These are phyloP conservation scores for Edolisoma coerulescens DNA, from an alignment of 2,113 vertebrate species.

Conservation along the genomic window DNA sequence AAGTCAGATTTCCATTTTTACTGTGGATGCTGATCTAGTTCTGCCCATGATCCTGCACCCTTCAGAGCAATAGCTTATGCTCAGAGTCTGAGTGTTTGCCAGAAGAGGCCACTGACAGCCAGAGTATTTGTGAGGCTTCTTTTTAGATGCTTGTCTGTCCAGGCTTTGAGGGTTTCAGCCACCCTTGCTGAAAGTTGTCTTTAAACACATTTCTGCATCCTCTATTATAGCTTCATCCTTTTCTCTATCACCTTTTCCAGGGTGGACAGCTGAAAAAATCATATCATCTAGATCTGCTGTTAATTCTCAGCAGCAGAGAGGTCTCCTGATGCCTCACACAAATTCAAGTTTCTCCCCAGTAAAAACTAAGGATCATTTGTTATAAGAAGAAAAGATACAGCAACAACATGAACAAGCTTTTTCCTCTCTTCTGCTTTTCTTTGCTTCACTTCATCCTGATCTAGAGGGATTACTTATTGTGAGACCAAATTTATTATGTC, in stretches of 20 bases:
- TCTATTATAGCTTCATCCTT: background rate
- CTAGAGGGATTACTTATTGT: background rate
- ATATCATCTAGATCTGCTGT: background rate
- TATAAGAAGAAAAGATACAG: background rate
- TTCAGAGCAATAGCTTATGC: background rate
- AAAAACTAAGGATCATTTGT: background rate
- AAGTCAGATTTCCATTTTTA: background rate
- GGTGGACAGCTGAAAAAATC: background rate
- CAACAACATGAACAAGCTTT: background rate
- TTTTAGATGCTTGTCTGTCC: background rate
- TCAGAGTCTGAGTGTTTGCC: background rate
- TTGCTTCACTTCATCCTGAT: background rate
- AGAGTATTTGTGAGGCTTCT: background rate
- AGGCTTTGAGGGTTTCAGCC: background rate
- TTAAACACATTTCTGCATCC: background rate
- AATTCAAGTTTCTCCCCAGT: background rate
- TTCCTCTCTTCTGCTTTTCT: background rate
- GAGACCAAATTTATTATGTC: background rate
- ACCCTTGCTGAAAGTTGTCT: background rate
- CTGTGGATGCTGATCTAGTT: background rate
- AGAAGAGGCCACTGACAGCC: accelerated
- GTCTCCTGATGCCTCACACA: background rate
- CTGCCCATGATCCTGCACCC: background rate
- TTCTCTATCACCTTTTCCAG: background rate
- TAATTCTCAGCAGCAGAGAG: background rate